Conservation (phyloP, 2,113 vertebrate species). For the Egretta garzetta region DNA sequence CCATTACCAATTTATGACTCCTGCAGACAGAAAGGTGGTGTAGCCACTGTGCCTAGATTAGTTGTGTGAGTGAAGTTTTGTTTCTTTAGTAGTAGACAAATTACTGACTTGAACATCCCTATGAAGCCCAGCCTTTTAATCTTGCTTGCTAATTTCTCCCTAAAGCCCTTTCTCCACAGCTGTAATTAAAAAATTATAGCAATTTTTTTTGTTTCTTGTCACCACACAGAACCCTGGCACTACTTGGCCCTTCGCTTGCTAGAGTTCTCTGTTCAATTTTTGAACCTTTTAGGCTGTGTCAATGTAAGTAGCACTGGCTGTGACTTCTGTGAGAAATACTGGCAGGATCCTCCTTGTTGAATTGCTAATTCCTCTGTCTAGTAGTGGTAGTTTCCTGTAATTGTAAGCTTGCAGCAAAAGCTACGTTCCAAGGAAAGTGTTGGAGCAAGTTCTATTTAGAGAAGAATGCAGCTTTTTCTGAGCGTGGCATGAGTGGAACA, state of each 20-base stretch:
- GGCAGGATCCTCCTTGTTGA: not conserved
- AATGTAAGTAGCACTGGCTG: not conserved
- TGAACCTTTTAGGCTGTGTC: not conserved
- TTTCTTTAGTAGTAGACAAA: not conserved
- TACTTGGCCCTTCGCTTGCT: not conserved
- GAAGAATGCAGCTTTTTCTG: not conserved
- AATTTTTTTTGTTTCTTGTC: not conserved
- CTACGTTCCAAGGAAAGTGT: not conserved
- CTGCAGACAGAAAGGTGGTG: not conserved
- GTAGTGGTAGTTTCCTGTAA: slow-evolving; percentile 6
- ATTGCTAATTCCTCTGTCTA: slow-evolving; percentile 8
- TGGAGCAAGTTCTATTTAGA: not conserved
- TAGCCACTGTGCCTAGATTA: fast-evolving
- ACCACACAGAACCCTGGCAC: not conserved
- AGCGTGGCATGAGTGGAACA: not conserved
- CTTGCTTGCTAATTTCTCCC: not conserved
- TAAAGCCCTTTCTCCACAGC: not conserved
- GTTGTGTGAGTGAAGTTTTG: not conserved
- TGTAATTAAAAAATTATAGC: not conserved
- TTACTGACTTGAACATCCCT: not conserved
- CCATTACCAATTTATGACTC: not conserved
- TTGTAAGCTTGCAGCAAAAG: not conserved
- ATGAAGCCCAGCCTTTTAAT: not conserved
- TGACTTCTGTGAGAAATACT: not conserved
- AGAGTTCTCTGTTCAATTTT: not conserved